Evolutionary conservation across 2,113 vertebrate genomes (phyloP), one percentile per base, ranked within the genome.

Genomic region (Petroica traversi): DNA sequence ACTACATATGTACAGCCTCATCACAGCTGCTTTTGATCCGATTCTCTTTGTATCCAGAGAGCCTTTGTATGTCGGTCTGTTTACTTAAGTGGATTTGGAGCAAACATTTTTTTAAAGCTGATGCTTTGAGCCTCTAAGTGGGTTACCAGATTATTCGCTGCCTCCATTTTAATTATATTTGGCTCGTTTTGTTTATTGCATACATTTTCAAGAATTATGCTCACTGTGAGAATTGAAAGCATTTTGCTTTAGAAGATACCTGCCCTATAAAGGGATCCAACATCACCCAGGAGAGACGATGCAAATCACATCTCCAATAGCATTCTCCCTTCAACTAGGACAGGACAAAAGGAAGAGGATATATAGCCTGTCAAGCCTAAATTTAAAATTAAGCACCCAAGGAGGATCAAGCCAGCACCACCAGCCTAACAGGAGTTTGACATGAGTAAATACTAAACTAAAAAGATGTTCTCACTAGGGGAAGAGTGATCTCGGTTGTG

Each of bases 71-170:
- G 74, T 66, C 3, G 8, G 64, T 83, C 94, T 95, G 91, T 96
- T 96, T 97, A 90, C 94, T 96, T 96, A 95, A 93, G 96, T 95
- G 96, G 94, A 95, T 97, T 97, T 95, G 91, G 77, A 97, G 95
- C 94, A 92, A 96, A 95, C 86, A 85, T 93, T 93, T 94, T 94
- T 66, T 76, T 40, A 89, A 93, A 94, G 85, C 93, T 28, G 62
- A 92, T 88, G 91, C 94, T 93, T 92, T 95, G 91, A 97, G 94
- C 86, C 84, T 94, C 41, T 96, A 97, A 97, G 92, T 97, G 97
- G 95, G 97, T 97, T 96, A 97, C 88, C 95, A 97, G 96, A 96
- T 97, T 97, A 97, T 94, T 88, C 78, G 84, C 86, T 91, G 94
- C 95, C 93, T 83, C 93, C 92, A 89, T 97, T 97, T 95, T 97